A percentile compares a stretch with the other conserved stretches of the same genome.
phyloP scores from a whole-genome alignment of 2,113 vertebrate genomes.

The Nerophis lumbriciformis region DNA sequence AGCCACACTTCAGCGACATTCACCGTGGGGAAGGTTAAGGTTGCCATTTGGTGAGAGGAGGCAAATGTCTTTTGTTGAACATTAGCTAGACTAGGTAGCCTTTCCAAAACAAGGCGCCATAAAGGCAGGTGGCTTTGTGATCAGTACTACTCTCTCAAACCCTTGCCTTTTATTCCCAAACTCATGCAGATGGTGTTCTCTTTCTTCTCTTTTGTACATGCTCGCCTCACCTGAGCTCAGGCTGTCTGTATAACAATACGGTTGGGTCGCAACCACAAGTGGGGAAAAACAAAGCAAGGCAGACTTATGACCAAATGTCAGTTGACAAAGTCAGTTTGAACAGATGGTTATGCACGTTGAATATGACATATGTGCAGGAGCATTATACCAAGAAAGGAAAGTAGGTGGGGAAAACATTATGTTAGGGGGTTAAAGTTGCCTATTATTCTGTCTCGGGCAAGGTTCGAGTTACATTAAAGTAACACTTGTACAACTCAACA shows the following conservation, averaged over 20 bases:
- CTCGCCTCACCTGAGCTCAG: slow-evolving; percentile 37
- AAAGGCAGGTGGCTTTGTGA: slow-evolving; percentile 32
- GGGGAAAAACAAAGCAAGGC: slow-evolving; percentile 6
- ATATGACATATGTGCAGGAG: slow-evolving; percentile 18
- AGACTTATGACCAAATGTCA: slow-evolving; percentile 25
- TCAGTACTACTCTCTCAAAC: slow-evolving; percentile 13
- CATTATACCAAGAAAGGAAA: slow-evolving; percentile 17
- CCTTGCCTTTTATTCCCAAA: slow-evolving; percentile 14
- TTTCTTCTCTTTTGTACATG: slow-evolving; percentile 42
- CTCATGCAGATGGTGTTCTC: slow-evolving; percentile 47
- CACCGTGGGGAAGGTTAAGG: slow-evolving; percentile 62
- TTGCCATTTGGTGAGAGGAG: slow-evolving; percentile 63
- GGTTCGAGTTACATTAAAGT: no score
- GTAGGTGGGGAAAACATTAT: not conserved
- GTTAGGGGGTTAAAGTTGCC: no score
- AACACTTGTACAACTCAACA: no score
- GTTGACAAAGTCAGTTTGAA: slow-evolving; percentile 19
- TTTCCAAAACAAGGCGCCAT: slow-evolving; percentile 60
- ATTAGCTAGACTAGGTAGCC: slow-evolving; percentile 58
- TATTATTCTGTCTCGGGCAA: no score
- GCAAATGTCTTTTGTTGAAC: slow-evolving; percentile 67
- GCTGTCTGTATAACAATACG: slow-evolving; percentile 33
- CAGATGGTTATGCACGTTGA: slow-evolving; percentile 31
- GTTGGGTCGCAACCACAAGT: slow-evolving; percentile 24
- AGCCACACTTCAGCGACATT: slow-evolving; percentile 63